Evolutionary conservation across 2,888 invertebrate genomes (phyloP), one percentile per base, ranked within the genome.

Genomic region (Lepetodrilus schrolli): DNA sequence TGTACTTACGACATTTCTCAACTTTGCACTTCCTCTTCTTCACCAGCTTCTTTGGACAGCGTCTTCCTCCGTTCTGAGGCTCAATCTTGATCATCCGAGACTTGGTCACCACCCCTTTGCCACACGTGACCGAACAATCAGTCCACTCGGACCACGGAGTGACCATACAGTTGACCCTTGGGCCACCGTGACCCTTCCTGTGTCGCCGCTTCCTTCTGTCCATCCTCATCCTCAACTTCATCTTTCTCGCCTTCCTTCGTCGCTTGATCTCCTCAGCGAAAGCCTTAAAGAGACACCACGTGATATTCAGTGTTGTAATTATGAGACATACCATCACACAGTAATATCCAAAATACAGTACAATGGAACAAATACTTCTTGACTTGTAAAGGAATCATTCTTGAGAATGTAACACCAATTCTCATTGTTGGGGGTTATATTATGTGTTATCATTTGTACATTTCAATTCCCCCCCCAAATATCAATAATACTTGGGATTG

Each of bases 101-200:
- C 76, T 84, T 82, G 38, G 72, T 78, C 7, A 73, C 77, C 23
- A 77, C 66, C 0, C 83, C 84, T 30, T 76, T 74, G 8, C 87
- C 87, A 77, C 89, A 89, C 0, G 87, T 86, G 36, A 82, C 85
- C 0, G 89, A 86, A 74, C 90, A 90, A 13, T 82, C 74, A 1
- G 85, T 81, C 89, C 89, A 89, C 3, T 82, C 78, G 0, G 86
- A 78, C 89, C 89, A 89, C 4, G 83, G 78, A 4, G 88, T 85
- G 0, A 88, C 83, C 82, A 87, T 83, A 78, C 89, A 89, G 79
- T 89, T 81, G 30, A 83, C 79, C 23, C 50, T 70, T 0, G 80
- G 78, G 26, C 80, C 82, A 34, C 69, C 72, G 23, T 72, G 36
- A 8, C 69, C 47, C 72, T 80, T 81, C 37, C 78, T 74, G 65